Conservation (phyloP, 37 sponge, comb jelly and placozoan genomes). For the Aphrocallistes beatrix region DNA sequence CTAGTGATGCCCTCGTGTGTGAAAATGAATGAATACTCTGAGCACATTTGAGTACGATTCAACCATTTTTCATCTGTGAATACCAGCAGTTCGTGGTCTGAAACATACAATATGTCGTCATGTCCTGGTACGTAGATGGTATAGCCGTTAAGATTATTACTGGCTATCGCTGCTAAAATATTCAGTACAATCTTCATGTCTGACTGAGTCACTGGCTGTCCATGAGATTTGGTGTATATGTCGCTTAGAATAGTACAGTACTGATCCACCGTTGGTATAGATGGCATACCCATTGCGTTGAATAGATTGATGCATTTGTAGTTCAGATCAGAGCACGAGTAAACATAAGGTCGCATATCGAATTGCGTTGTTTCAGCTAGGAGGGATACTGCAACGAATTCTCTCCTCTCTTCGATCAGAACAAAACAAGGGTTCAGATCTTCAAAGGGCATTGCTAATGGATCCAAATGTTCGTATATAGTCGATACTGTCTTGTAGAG, state of each 20-base stretch:
- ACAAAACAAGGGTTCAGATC: neutral
- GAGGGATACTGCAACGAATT: neutral
- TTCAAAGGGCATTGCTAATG: neutral
- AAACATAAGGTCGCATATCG: neutral
- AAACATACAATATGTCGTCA: neutral
- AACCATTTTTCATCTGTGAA: neutral
- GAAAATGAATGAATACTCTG: neutral
- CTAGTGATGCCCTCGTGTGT: neutral
- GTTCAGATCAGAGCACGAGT: neutral
- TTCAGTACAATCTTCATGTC: neutral
- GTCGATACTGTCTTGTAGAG: neutral
- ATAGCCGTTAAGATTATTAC: neutral
- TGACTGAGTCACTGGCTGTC: neutral
- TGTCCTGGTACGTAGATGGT: neutral
- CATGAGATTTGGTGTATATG: neutral
- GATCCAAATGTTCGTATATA: neutral
- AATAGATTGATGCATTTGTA: neutral
- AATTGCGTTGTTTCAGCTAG: neutral
- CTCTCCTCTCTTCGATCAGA: neutral
- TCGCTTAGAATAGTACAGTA: neutral
- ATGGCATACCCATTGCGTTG: neutral
- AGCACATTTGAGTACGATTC: neutral
- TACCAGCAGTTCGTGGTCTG: neutral
- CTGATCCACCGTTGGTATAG: neutral
- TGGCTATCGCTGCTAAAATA: neutral